These are phyloP conservation scores for Steromphala cineraria DNA, from an alignment of 2,888 invertebrate species.

Conservation along the genomic window DNA sequence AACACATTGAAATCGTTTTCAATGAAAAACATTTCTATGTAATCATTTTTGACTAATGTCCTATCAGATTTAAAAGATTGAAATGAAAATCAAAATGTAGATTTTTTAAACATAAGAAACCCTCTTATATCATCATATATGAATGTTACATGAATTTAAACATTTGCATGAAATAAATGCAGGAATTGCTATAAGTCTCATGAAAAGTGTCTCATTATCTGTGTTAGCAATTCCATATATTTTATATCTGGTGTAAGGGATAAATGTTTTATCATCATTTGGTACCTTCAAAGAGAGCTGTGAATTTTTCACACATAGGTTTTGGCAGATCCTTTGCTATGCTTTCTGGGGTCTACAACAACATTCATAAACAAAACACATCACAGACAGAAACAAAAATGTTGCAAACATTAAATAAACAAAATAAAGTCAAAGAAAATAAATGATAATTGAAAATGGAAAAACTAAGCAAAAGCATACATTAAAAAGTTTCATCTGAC, in stretches of 20 bases:
- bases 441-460: neutral
- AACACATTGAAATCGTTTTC: too few species aligned
- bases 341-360: constrained; percentile 36
- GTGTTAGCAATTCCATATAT: too few species aligned
- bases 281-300: constrained; percentile 51
- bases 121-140: too few species aligned
- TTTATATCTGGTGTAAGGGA: neutral
- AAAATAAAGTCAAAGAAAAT: neutral
- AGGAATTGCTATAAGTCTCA: too few species aligned
- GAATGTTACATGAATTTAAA: too few species aligned
- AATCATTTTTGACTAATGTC: too few species aligned
- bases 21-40: too few species aligned
- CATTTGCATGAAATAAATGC: too few species aligned
- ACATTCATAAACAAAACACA: neutral
- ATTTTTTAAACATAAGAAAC: too few species aligned
- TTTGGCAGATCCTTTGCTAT: constrained; percentile 41
- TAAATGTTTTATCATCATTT: neutral
- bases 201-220: too few species aligned
- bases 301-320: constrained; percentile 41
- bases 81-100: neutral
- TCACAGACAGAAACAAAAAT: neutral
- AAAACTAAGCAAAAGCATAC: constrained; percentile 26
- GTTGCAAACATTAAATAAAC: neutral
- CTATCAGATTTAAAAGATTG: neutral
- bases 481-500: neutral